Evolutionary conservation across 2,113 vertebrate species (phyloP).

Genomic region (Burhinus oedicnemus): DNA sequence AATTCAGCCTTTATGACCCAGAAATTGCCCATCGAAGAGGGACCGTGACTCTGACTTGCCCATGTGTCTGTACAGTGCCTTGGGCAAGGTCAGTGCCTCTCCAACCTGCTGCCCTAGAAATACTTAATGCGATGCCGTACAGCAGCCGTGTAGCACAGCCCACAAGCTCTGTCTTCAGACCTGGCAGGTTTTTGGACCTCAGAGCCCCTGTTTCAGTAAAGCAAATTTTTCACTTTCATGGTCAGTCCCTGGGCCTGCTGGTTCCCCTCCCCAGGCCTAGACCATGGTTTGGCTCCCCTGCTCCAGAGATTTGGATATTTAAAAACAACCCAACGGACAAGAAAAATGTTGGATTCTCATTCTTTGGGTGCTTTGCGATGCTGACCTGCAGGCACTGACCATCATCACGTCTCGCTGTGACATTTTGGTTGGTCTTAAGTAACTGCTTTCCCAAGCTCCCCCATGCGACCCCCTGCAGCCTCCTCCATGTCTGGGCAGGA

Average conservation of each 20-base stretch:
- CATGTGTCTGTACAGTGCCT: neutral
- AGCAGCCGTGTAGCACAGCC: neutral
- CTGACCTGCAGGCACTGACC: neutral
- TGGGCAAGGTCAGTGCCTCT: neutral
- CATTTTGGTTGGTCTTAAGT: neutral
- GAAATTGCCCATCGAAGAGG: neutral
- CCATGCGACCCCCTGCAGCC: neutral
- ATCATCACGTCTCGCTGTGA: neutral
- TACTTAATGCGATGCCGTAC: neutral
- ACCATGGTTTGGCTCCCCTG: fast-evolving
- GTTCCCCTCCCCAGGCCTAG: neutral
- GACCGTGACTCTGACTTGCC: neutral
- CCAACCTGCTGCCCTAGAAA: neutral
- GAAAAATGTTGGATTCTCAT: neutral
- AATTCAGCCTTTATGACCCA: neutral
- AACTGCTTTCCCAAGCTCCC: neutral
- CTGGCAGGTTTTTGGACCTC: neutral
- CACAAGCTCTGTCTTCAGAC: neutral
- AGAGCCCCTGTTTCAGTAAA: neutral
- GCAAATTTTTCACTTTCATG: neutral
- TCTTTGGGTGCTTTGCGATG: fast-evolving
- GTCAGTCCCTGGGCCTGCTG: neutral
- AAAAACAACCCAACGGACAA: neutral
- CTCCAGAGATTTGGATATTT: neutral
- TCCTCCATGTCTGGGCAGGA: neutral